Base-by-base conservation (phyloP, 2,797 vertebrate species). In the Anabacerthia variegaticeps region DNA sequence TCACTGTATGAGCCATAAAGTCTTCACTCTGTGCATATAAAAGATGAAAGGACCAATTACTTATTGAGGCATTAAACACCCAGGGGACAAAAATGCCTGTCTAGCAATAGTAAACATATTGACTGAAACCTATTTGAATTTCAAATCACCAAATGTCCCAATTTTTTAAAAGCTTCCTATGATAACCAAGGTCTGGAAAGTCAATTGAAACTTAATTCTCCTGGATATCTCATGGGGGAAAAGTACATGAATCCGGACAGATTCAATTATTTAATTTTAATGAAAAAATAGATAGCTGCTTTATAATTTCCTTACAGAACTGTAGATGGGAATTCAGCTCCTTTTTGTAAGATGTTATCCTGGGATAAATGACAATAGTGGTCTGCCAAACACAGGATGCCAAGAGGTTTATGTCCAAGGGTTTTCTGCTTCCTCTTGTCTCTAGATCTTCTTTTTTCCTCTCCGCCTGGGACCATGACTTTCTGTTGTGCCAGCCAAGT, bases 141-240 rank as follows among this genome's bases (percentile, higher is more conserved):
- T 96, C 95, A 97, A 96, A 96, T 97, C 89, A 88, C 90, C 91
- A 92, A 96, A 96, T 76, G 94, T 89, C 93, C 95, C 73, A 80
- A 94, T 96, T 97, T 96, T 96, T 95, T 87, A 95, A 97, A 97
- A 96, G 94, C 96, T 96, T 96, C 93, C 86, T 97, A 62, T 95
- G 93, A 96, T 95, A 96, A 94, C 93, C 88, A 83, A 96, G 95
- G 93, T 94, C 94, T 96, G 56, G 89, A 73, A 96, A 96, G 96
- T 97, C 96, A 97, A 97, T 97, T 94, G 96, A 96, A 97, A 96
- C 88, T 91, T 96, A 96, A 96, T 97, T 97, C 94, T 96, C 48
- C 49, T 87, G 88, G 67, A 86, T 96, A 91, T 80, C 97, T 96
- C 95, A 59, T 78, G 93, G 84, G 95, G 43, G 21, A 34, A 95